Base-by-base conservation (phyloP, 2,113 vertebrate genomes). In the Sander lucioperca region DNA sequence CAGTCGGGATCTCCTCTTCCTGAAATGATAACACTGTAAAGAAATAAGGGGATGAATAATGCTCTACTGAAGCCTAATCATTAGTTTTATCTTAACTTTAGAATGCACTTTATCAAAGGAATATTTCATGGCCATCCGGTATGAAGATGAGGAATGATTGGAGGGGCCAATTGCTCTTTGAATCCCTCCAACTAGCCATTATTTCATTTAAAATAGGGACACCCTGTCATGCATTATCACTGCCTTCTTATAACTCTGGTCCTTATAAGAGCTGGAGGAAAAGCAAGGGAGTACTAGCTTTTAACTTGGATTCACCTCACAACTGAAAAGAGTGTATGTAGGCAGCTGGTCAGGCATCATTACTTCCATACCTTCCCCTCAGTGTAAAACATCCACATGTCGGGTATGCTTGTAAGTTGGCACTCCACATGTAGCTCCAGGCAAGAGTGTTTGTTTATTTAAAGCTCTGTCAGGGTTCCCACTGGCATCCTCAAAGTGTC, bases 401-500 rank as follows among this genome's bases (percentile, higher is more conserved):
- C 23, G 21, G 18, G 45, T 18, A 21, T 23, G 45, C 50, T 65
- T 47, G 45, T 81, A 47, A 72, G 65, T 51, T 72, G 68, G 59
- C 70, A 27, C 70, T 67, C 74, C 72, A 56, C 50, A 48, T 77
- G 65, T 27, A 59, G 84, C 80, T 84, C 80, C 25, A 36, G 87
- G 82, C 74, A n/a, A 39, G 53, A 62, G 54, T 63, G 74, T 75
- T 79, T 53, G 79, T 83, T 87, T 91, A 87, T 89, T 87, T 76
- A 83, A 83, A 91, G 79, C 82, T 87, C 78, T 80, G 79, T 79
- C 83, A 84, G 79, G 79, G 80, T 75, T 85, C 79, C 90, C 77
- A 81, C 73, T 69, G 86, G 88, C 88, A 78, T 89, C 89, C 80
- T 92, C 77, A 69, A 79, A 90, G 85, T 78, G 66, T 84, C 88